These are phyloP conservation scores for Lithosia quadra DNA, from an alignment of 2,888 invertebrate species.

Conservation along the genomic window DNA sequence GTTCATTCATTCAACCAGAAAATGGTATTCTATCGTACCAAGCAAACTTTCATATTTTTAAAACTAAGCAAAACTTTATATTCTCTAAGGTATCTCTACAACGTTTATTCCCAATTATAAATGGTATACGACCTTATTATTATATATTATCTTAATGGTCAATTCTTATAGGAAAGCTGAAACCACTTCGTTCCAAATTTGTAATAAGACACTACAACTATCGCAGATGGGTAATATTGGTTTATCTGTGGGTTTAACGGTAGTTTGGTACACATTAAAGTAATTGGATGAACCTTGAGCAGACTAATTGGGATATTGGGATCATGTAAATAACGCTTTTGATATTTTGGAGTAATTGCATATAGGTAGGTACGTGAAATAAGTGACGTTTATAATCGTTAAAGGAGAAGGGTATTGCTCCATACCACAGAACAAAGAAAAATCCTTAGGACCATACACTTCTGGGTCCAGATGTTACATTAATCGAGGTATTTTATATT, in stretches of 20 bases:
- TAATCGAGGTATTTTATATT: neutral
- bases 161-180: neutral
- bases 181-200: neutral
- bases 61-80: neutral
- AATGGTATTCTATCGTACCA: too few species aligned
- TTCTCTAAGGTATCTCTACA: neutral
- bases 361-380: too few species aligned
- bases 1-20: too few species aligned
- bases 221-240: neutral
- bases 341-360: neutral
- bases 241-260: neutral
- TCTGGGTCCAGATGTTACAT: neutral
- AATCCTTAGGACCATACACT: neutral
- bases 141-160: neutral
- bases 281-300: constrained; percentile 1
- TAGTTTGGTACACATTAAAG: neutral
- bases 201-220: constrained; percentile 2
- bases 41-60: too few species aligned
- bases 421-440: too few species aligned
- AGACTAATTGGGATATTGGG: neutral
- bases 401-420: too few species aligned
- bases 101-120: neutral
- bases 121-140: neutral
- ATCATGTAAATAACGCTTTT: neutral
- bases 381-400: neutral